Conservation (phyloP, 2,113 vertebrate species). For the Thryonomys swinderianus region DNA sequence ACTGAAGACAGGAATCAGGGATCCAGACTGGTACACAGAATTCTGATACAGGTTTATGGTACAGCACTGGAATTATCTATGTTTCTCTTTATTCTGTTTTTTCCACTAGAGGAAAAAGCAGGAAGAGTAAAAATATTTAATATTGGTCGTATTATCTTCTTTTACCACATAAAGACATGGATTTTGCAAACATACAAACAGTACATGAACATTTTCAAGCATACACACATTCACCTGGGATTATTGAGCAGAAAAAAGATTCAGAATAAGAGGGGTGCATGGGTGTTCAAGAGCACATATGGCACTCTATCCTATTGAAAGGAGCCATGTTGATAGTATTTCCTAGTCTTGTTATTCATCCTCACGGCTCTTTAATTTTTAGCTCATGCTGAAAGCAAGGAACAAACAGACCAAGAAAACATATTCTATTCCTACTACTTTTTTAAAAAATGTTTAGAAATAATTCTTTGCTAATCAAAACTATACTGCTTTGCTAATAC, state of each 20-base stretch:
- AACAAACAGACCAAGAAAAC: not conserved
- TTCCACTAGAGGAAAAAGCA: not conserved
- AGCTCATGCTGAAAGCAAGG: not conserved
- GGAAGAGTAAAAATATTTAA: not conserved
- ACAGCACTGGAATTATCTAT: not conserved
- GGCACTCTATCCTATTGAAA: not conserved
- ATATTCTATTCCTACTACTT: not conserved
- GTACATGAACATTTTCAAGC: not conserved
- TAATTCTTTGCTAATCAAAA: not conserved
- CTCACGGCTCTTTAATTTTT: not conserved
- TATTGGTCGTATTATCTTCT: not conserved
- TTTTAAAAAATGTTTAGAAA: not conserved
- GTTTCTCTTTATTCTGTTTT: slow-evolving; percentile 17
- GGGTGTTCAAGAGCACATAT: accelerated
- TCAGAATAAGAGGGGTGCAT: not conserved
- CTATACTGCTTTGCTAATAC: not conserved
- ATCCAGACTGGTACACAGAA: slow-evolving; percentile 7
- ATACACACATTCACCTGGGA: not conserved
- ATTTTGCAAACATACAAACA: not conserved
- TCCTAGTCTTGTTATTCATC: not conserved
- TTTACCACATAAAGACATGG: not conserved
- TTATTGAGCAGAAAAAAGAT: not conserved
- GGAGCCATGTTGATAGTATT: not conserved
- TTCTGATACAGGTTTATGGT: not conserved
- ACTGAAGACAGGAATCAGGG: slow-evolving; percentile 41